phyloP scores from a whole-genome alignment of 1,140 invertebrate species.

The Leptinotarsa defecta region DNA sequence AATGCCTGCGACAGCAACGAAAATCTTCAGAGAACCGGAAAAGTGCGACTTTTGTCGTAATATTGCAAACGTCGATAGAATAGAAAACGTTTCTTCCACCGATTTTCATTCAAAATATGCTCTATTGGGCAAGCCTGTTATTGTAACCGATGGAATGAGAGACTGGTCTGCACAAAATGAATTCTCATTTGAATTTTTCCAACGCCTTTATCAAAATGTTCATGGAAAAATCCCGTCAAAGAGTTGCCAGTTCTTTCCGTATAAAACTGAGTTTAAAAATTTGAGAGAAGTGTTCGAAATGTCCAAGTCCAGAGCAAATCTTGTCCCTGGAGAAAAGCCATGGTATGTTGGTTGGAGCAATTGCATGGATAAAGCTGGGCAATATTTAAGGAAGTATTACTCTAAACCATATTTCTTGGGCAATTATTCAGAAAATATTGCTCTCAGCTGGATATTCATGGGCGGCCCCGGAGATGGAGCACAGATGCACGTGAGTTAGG shows the following conservation, averaged over 20 bases:
- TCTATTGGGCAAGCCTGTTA: constrained; percentile 77
- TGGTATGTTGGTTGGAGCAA: constrained; percentile 97
- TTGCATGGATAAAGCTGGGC: constrained; percentile 79
- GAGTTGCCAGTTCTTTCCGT: constrained; percentile 90
- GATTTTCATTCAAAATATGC: constrained; percentile 74
- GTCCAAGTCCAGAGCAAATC: constrained; percentile 67
- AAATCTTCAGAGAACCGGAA: constrained; percentile 70
- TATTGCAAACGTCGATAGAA: constrained; percentile 65
- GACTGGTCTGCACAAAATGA: constrained; percentile 77
- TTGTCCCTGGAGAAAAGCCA: constrained; percentile 67
- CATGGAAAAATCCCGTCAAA: constrained; percentile 59
- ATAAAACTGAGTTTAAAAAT: constrained; percentile 81
- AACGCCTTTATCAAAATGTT: constrained; percentile 68
- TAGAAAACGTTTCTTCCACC: constrained; percentile 66
- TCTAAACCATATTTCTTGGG: constrained; percentile 87
- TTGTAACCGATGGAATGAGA: constrained; percentile 78
- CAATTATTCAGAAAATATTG: constrained; percentile 77
- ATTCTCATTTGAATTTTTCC: constrained; percentile 80
- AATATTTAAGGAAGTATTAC: constrained; percentile 79
- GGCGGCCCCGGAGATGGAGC: constrained; percentile 90
- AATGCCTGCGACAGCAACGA: constrained; percentile 60
- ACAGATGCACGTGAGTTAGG: constrained; percentile 84
- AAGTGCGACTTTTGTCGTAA: constrained; percentile 74
- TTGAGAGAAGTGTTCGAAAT: constrained; percentile 81
- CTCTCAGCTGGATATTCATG: constrained; percentile 95